These are phyloP conservation scores for Scytalopus superciliaris DNA, from an alignment of 2,113 vertebrate species.

Conservation along the genomic window DNA sequence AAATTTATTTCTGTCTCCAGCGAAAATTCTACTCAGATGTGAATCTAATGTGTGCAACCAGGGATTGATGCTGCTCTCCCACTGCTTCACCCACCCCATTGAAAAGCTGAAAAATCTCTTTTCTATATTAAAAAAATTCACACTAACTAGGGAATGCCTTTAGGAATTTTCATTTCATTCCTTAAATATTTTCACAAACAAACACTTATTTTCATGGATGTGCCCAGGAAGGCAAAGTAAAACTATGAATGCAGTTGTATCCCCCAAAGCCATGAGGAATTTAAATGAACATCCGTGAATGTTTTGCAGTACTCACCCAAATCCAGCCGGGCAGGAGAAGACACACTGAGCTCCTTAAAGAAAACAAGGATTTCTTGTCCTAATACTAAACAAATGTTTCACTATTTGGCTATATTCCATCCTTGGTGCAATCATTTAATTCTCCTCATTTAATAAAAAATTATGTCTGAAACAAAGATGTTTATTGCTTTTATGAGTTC, in stretches of 20 bases:
- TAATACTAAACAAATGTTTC: conserved; percentile 60
- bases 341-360: neutral
- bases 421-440: neutral
- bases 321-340: neutral
- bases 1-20: rapidly evolving
- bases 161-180: neutral
- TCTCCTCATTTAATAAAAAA: conserved; percentile 17
- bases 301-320: neutral
- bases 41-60: rapidly evolving
- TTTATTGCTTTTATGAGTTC: conserved; percentile 38
- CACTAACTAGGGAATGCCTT: neutral
- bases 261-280: neutral
- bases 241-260: neutral
- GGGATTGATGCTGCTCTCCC: neutral
- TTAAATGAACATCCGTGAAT: neutral
- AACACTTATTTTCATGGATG: neutral
- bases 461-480: conserved; percentile 26
- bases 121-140: neutral
- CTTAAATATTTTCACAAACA: neutral
- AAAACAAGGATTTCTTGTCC: conserved; percentile 11
- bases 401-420: neutral
- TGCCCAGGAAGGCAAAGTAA: neutral
- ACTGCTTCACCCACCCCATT: neutral
- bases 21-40: rapidly evolving
- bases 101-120: neutral